Base-by-base conservation (phyloP, 2,113 vertebrate genomes). In the Pseudorasbora parva region DNA sequence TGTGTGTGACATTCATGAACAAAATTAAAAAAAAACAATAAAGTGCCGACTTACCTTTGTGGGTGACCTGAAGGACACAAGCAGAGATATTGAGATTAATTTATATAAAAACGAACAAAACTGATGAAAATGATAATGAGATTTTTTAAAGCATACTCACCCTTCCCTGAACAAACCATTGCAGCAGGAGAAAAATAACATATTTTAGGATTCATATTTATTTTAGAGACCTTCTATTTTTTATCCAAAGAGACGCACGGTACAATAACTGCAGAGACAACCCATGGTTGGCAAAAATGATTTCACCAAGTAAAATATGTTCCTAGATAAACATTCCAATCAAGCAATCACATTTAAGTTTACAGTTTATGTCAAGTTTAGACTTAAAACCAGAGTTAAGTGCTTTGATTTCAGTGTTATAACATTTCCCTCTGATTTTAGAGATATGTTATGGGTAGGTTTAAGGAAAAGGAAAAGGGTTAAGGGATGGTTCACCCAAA, bases 141-240 rank as follows among this genome's bases (percentile, higher is more conserved):
- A 45, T 27, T 64, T 33, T 23, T 27, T 7, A 21, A 45, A 27
- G 37, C 8, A 8, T 88, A 93, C 94, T 94, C 91, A 95, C 94
- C 93, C 94, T 89, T 95, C 94, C 89, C 94, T 95, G 92, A 91
- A 91, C 86, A 86, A 89, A 81, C 88, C 79, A 69, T 91, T 81
- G 90, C 88, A 87, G 87, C 21, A 77, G 37, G 27, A 82, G 84
- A 86, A 82, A 83, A 64, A 81, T 1, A 73, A 12, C 45, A 72
- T 76, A 21, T n/a, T 41, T 41, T 69, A 82, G n/a, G 27, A 19
- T 43, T 81, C 23, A 80, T 41, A 23, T 56, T 77, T 68, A 68
- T 10, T 54, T n/a, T 54, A 8, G 17, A 41, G 3, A 30, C 15
- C 17, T 66, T 33, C 15, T 33, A 17, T 64, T 64, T 64, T 7